A percentile compares a stretch with the other conserved stretches of the same genome.
Conservation (phyloP, 2,113 vertebrate species). For the Silurus glanis region DNA sequence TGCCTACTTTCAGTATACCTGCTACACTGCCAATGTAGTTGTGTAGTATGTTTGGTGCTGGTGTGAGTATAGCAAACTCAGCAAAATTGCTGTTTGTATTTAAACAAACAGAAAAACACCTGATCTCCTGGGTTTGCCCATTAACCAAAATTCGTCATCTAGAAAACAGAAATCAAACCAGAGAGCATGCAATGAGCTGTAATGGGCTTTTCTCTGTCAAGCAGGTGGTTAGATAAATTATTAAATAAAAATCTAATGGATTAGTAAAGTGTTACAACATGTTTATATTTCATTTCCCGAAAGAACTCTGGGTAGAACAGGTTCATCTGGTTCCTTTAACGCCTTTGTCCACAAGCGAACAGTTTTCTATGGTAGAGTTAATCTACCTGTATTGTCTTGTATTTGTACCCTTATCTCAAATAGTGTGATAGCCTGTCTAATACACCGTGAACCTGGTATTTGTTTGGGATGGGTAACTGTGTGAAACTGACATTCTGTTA, state of each 20-base stretch:
- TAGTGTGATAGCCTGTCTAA: not conserved
- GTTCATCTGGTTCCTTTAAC: slow-evolving; percentile 43
- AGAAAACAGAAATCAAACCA: not conserved
- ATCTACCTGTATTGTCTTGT: slow-evolving; percentile 41
- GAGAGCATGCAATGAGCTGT: not conserved
- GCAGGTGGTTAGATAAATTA: not conserved
- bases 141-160: not conserved
- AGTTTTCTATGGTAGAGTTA: slow-evolving; percentile 15
- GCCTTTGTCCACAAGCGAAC: not conserved
- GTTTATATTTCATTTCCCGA: slow-evolving; percentile 42
- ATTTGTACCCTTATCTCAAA: not conserved
- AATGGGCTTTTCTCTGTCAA: not conserved
- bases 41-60: not conserved
- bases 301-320: slow-evolving; percentile 34
- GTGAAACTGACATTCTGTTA: slow-evolving; percentile 7
- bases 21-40: not conserved
- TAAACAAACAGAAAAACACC: not conserved
- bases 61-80: not conserved
- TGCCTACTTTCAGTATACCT: not conserved
- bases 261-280: not conserved
- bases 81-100: not conserved
- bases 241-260: not conserved
- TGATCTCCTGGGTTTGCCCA: not conserved
- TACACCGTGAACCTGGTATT: slow-evolving; percentile 6
- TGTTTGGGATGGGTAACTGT: slow-evolving; percentile 8